Base-by-base conservation (phyloP, 2,113 vertebrate species). In the Pungitius pungitius region DNA sequence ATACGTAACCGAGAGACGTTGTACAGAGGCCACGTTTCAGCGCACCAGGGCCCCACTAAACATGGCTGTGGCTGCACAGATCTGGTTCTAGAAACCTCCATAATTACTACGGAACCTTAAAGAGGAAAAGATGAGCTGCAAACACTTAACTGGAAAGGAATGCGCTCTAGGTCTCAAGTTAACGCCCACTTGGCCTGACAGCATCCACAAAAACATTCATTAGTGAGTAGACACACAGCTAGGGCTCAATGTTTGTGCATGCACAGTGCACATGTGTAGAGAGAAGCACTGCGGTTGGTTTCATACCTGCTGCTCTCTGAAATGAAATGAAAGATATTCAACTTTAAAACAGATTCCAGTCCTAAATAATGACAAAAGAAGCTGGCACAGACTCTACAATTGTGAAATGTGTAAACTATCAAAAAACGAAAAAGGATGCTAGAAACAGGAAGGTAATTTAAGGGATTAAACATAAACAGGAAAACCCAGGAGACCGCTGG, bases 171-270 rank as follows among this genome's bases (percentile, higher is more conserved):
- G 30, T 73, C 72, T 78, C 45, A 45, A 71, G 74, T 80, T 69
- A 49, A 86, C 81, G 57, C 85, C 85, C 76, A 88, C 85, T 86
- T 71, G 57, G 82, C 65, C 77, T 80, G 63, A 69, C 77, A 83
- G 76, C 74, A 45, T 47, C 57, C 15, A 86, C 75, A 82, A 84
- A 89, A 88, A 85, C 87, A 82, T 82, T 88, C 78, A 89, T 89
- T 89, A 82, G 69, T 63, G 61, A 69, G 47, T 4, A 18, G 24
- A 71, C 65, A 67, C 69, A 70, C 69, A 62, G 30, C 10, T 1
- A 43, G 0, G 12, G 47, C 11, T 22, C 11, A 20, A 47, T 20
- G 20, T 8, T 1, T 5, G n/a, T 69, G 49, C 61, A 51, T 49
- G 3, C 9, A 49, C 22, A 51, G 47, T 10, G 35, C 37, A 20